Conservation (phyloP, 1,140 invertebrate genomes). For the Drosophila murphyi region DNA sequence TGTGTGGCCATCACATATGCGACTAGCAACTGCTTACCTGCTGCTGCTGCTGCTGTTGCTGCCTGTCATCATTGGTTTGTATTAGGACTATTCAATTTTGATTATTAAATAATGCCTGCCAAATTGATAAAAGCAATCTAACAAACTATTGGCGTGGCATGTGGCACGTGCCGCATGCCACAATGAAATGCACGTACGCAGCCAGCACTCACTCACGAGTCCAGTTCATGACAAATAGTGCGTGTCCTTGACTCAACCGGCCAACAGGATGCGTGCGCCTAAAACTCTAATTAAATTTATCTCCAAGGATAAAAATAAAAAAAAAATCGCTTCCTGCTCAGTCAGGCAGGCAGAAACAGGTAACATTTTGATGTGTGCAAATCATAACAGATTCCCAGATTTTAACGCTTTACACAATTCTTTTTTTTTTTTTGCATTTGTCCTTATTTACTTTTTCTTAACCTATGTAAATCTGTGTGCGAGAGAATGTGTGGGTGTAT, state of each 20-base stretch:
- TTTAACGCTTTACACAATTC: slow-evolving; percentile 76
- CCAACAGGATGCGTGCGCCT: slow-evolving; percentile 35
- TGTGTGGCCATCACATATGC: slow-evolving; percentile 48
- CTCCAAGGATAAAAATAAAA: slow-evolving; percentile 1
- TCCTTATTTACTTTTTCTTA: slow-evolving; percentile 8
- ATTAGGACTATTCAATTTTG: slow-evolving; percentile 82
- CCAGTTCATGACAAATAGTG: slow-evolving; percentile 61
- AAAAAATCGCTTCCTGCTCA: slow-evolving; percentile 49
- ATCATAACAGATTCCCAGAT: slow-evolving; percentile 75
- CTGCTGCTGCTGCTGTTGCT: slow-evolving; percentile 23
- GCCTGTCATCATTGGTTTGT: slow-evolving; percentile 53
- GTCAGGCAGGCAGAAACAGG: slow-evolving; percentile 14
- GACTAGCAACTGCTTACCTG: slow-evolving; percentile 27
- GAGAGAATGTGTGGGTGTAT: not conserved
- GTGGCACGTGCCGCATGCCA: slow-evolving; percentile 56
- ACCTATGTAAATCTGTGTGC: not conserved
- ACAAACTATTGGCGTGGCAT: slow-evolving; percentile 8
- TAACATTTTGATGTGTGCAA: slow-evolving; percentile 58
- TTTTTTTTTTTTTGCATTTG: slow-evolving; percentile 62
- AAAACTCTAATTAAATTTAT: slow-evolving; percentile 74
- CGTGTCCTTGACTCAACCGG: slow-evolving; percentile 42
- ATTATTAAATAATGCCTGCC: slow-evolving; percentile 75
- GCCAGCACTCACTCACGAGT: slow-evolving; percentile 35
- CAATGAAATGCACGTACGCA: slow-evolving; percentile 65
- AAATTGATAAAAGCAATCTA: slow-evolving; percentile 50